Conservation (phyloP, 30 jellyfish, hydroid and myxozoan genomes). For the Catostylus mosaicus region DNA sequence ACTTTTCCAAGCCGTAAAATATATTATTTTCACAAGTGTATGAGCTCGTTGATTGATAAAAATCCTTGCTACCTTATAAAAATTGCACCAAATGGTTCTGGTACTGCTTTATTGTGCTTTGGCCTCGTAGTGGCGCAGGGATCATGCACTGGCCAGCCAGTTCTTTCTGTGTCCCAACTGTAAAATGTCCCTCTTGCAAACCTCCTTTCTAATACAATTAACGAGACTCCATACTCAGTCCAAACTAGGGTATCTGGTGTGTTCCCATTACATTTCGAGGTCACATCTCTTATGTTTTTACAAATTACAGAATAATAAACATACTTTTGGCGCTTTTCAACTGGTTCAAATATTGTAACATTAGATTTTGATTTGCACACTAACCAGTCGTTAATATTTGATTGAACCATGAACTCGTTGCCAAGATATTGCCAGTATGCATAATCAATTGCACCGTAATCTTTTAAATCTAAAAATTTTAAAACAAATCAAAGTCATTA, state of each 20-base stretch:
- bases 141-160: slow-evolving; percentile 88
- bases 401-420: slow-evolving; percentile 73
- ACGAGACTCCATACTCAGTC: slow-evolving; percentile 83
- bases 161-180: slow-evolving; percentile 76
- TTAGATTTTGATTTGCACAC: slow-evolving; percentile 71
- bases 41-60: background rate
- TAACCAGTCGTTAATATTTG: slow-evolving; percentile 81
- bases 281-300: slow-evolving; percentile 69
- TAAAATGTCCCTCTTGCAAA: slow-evolving; percentile 78
- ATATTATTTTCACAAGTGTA: background rate
- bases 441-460: slow-evolving; percentile 80
- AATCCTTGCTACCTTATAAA: slow-evolving; percentile 56
- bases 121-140: slow-evolving; percentile 78
- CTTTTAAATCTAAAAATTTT: slow-evolving; percentile 53
- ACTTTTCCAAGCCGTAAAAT: no score
- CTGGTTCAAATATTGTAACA: slow-evolving; percentile 69
- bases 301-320: slow-evolving; percentile 56
- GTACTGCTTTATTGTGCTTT: slow-evolving; percentile 64
- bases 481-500: no score
- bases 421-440: slow-evolving; percentile 83
- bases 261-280: slow-evolving; percentile 68
- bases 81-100: slow-evolving; percentile 73
- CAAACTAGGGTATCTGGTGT: slow-evolving; percentile 77
- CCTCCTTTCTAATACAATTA: slow-evolving; percentile 53
- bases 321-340: slow-evolving; percentile 34